Percentiles rank a stretch among this genome's conserved stretches.
phyloP scores from a whole-genome alignment of 2,113 vertebrate genomes.

The Protobothrops mucrosquamatus region DNA sequence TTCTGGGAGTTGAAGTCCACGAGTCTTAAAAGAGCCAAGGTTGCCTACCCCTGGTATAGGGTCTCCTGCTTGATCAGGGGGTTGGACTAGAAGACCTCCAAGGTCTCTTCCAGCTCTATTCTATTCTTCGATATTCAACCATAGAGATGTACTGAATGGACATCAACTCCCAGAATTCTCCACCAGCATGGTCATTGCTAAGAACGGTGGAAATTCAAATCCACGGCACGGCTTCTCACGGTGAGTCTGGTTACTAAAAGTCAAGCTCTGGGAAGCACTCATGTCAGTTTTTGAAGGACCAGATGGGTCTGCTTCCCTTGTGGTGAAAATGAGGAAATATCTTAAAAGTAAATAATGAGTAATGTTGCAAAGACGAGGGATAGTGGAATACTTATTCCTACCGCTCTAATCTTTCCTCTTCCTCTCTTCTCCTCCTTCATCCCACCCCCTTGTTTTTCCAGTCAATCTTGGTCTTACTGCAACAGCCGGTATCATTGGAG shows the following conservation, averaged over 20 bases:
- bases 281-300: not conserved
- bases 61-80: no score
- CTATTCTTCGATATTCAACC: not conserved
- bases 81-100: no score
- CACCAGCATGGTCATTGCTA: not conserved
- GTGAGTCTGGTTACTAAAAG: not conserved
- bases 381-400: not conserved
- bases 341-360: not conserved
- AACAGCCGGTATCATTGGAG: slow-evolving; percentile 77
- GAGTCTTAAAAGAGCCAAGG: no score
- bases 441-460: slow-evolving; percentile 49
- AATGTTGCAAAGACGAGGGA: not conserved
- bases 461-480: slow-evolving; percentile 78
- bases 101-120: no score
- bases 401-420: not conserved
- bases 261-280: not conserved
- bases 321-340: not conserved
- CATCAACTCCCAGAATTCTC: not conserved
- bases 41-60: no score
- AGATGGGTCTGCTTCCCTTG: not conserved
- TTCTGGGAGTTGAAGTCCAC: no score
- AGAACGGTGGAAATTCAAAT: not conserved
- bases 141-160: not conserved
- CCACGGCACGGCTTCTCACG: not conserved
- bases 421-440: not conserved